Evolutionary conservation across 2,888 invertebrate genomes (phyloP).

Genomic region (Elysia crispata): DNA sequence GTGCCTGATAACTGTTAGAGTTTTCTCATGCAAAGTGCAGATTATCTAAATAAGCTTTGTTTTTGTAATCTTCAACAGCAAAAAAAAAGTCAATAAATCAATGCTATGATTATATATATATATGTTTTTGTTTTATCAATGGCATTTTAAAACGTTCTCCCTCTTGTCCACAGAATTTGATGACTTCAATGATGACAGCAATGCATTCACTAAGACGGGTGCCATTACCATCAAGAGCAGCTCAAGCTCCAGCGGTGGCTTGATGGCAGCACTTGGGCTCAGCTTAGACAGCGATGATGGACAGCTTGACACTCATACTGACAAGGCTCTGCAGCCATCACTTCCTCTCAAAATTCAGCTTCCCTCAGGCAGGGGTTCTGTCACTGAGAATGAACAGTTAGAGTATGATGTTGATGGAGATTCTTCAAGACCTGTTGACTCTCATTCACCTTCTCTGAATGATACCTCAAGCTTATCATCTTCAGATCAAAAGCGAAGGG

Average conservation of each 20-base stretch:
- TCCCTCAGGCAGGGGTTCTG: not conserved
- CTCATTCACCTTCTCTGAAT: not conserved
- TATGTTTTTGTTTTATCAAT: too few species aligned
- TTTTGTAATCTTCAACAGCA: too few species aligned
- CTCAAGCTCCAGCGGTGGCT: conserved; percentile 74
- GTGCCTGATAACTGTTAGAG: too few species aligned
- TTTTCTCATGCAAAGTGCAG: too few species aligned
- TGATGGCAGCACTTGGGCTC: conserved; percentile 71
- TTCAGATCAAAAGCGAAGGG: not conserved
- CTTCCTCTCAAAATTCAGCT: not conserved
- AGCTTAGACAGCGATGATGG: conserved; percentile 63
- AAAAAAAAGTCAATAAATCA: too few species aligned
- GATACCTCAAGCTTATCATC: not conserved
- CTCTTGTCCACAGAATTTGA: conserved; percentile 62
- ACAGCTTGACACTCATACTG: conserved; percentile 49
- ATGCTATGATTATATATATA: too few species aligned
- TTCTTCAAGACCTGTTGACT: too few species aligned
- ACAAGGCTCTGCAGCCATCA: not conserved
- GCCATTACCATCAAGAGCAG: conserved; percentile 76
- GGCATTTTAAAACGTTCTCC: too few species aligned
- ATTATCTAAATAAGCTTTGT: too few species aligned
- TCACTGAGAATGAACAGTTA: not conserved
- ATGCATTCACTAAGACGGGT: conserved; percentile 74
- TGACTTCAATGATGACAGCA: conserved; percentile 72
- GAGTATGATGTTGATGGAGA: not conserved